A percentile compares a stretch with the other conserved stretches of the same genome.
These are phyloP conservation scores for Echinops telfairi DNA, from an alignment of 2,113 vertebrate species.

Conservation along the genomic window DNA sequence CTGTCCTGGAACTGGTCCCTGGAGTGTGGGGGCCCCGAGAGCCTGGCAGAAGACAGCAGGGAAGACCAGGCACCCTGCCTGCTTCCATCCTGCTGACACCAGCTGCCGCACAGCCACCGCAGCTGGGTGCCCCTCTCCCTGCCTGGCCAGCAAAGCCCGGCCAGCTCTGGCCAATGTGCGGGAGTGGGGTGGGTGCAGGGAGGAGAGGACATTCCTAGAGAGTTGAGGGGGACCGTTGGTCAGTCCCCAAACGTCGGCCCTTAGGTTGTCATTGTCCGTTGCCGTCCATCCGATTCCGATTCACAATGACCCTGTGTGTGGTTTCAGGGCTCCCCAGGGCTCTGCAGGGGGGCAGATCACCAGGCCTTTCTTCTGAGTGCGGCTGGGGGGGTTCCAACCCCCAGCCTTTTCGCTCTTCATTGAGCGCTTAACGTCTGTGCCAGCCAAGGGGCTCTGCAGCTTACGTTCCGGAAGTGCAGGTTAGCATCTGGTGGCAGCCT, in stretches of 20 bases:
- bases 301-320: not conserved
- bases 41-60: not conserved
- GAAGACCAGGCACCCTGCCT: not conserved
- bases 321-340: not conserved
- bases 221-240: not conserved
- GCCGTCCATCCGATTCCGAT: not conserved
- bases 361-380: not conserved
- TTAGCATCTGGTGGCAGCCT: not conserved
- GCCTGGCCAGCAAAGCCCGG: not conserved
- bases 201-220: not conserved
- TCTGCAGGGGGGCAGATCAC: not conserved
- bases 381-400: not conserved
- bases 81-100: conserved; percentile 58
- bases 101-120: not conserved
- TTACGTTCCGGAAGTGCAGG: not conserved
- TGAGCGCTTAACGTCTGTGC: not conserved
- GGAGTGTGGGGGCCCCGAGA: not conserved
- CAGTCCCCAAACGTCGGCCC: not conserved
- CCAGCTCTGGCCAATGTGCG: not conserved
- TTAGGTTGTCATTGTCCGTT: not conserved
- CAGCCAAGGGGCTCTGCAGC: not conserved
- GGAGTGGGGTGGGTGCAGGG: not conserved
- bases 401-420: not conserved
- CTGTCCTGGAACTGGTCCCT: not conserved
- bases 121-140: not conserved